Evolutionary conservation across 1,140 invertebrate species (phyloP).

Genomic region (Elymnias hypermnestra): DNA sequence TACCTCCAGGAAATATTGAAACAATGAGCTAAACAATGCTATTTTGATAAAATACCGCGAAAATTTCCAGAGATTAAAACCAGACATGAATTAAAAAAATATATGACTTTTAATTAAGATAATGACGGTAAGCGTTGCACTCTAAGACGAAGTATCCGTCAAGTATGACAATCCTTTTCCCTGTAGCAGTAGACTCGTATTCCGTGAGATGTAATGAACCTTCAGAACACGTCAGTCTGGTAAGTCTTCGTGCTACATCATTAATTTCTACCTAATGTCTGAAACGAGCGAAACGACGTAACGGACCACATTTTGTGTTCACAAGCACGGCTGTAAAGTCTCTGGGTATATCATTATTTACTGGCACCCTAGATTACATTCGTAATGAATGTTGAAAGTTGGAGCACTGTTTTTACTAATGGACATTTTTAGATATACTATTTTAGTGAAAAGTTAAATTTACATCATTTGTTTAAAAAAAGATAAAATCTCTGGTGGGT

Average conservation of each 20-base stretch:
- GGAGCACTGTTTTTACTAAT: constrained; percentile 1
- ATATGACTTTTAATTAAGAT: no score
- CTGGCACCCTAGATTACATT: constrained; percentile 3
- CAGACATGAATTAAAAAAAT: no score
- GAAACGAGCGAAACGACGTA: constrained; percentile 43
- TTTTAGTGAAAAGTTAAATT: background rate
- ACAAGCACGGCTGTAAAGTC: constrained; percentile 34
- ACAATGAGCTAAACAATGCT: no score
- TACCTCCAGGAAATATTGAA: no score
- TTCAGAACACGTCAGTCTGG: constrained; percentile 36
- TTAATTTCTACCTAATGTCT: constrained; percentile 67
- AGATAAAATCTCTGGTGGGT: no score
- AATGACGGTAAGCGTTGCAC: no score
- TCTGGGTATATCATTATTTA: constrained; percentile 4
- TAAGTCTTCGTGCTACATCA: constrained; percentile 48
- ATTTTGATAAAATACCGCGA: no score
- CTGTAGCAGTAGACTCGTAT: no score
- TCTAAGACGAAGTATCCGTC: no score
- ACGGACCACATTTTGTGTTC: constrained; percentile 52
- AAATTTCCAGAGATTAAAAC: no score
- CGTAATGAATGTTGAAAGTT: constrained; percentile 2
- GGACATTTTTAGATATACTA: background rate
- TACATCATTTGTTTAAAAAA: no score
- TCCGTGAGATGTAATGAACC: constrained; percentile 45
- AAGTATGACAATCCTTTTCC: no score